Evolutionary conservation across 2,888 invertebrate genomes (phyloP).

Genomic region (Campoletis raptor): DNA sequence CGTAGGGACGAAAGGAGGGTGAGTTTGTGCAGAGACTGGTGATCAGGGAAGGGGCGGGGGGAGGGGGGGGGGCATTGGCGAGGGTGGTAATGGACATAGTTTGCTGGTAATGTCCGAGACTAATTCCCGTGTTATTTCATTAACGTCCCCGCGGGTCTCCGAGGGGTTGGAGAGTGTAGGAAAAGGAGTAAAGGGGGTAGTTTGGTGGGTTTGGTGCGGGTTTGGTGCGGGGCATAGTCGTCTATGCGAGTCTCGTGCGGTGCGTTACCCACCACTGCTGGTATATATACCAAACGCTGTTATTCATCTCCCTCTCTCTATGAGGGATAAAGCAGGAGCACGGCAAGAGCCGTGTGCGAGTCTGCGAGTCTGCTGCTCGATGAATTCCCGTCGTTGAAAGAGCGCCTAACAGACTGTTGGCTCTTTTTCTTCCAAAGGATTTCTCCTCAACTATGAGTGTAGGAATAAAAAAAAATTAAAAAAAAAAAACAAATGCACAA

Average conservation of each 20-base stretch:
- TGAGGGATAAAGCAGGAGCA: neutral
- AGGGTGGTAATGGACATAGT: constrained; percentile 84
- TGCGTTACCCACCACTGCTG: neutral
- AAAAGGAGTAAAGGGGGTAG: constrained; percentile 6
- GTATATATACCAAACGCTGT: neutral
- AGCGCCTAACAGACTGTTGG: neutral
- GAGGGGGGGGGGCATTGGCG: constrained; percentile 44
- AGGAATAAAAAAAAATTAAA: too few relatives aligned
- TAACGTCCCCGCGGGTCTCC: constrained; percentile 83
- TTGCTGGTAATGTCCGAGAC: constrained; percentile 85
- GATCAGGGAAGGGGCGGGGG: too few relatives aligned
- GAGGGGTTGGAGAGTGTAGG: constrained; percentile 75
- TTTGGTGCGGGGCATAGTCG: too few relatives aligned
- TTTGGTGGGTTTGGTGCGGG: too few relatives aligned
- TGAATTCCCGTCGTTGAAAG: neutral
- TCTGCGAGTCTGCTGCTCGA: neutral
- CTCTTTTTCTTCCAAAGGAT: too few relatives aligned
- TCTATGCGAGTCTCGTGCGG: constrained; percentile 28
- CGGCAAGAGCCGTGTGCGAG: too few relatives aligned
- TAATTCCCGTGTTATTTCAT: constrained; percentile 85
- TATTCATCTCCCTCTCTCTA: neutral
- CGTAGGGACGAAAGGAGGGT: neutral
- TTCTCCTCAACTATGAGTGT: too few relatives aligned
- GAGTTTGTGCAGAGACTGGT: constrained; percentile 12
- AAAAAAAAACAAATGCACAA: too few relatives aligned